Evolutionary conservation across 1,140 invertebrate species (phyloP).

Genomic region (Triops longicaudatus): DNA sequence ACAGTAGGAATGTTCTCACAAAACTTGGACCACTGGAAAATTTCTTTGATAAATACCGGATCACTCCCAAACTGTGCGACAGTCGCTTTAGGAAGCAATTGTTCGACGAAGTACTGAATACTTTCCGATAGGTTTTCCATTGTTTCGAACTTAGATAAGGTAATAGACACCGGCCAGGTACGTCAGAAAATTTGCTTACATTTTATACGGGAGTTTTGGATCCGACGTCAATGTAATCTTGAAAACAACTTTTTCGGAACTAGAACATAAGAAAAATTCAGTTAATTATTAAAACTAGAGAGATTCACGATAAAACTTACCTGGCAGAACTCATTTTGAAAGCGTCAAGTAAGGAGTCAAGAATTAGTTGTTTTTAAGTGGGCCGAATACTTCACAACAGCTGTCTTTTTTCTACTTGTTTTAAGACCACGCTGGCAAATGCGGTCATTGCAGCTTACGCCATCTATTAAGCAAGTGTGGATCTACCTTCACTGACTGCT

Average conservation of each 20-base stretch:
- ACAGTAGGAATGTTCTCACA: not conserved
- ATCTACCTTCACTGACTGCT: not conserved
- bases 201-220: not conserved
- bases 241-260: not conserved
- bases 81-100: not conserved
- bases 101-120: not conserved
- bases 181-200: not conserved
- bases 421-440: not conserved
- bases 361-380: not conserved
- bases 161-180: not conserved
- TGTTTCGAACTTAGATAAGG: not conserved
- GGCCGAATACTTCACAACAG: not conserved
- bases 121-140: not conserved
- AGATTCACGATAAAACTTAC: not conserved
- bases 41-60: not conserved
- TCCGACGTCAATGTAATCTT: not conserved
- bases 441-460: not conserved
- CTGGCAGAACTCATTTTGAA: not conserved
- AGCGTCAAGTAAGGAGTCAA: not conserved
- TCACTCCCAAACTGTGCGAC: not conserved
- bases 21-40: not conserved
- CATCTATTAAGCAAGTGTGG: not conserved
- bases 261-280: not conserved
- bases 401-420: not conserved
- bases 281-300: not conserved